Evolutionary conservation across 1,140 invertebrate species (phyloP), one percentile per base, ranked within the genome.

Genomic region (Chymomyza costata): DNA sequence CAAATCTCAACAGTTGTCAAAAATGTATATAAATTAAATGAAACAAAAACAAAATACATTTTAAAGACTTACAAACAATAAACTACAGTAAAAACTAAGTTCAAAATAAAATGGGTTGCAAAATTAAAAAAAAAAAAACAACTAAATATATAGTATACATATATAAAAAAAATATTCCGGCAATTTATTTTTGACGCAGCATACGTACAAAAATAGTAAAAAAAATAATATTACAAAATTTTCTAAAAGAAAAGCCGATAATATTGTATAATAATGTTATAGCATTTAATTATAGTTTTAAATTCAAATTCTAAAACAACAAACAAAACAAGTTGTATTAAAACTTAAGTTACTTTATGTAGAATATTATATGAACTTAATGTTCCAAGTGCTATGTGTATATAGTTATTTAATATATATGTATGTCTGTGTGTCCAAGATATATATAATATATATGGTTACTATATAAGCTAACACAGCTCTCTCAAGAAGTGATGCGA

Each of bases 371-470:
- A n/a, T n/a, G n/a, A n/a, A n/a, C n/a, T n/a, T n/a, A n/a, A n/a
- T n/a, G n/a, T n/a, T n/a, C n/a, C n/a, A n/a, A n/a, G n/a, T n/a
- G n/a, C n/a, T n/a, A n/a, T 3, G 8, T 25, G 21, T 25, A 25
- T 25, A 25, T 25, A 25, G 21, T 44, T 34, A n/a, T n/a, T n/a
- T n/a, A n/a, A n/a, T 54, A 40, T 48, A 43, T 31, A 17, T 55
- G 13, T 31, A 46, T 45, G 18, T 55, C 38, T 74, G 38, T 65
- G 38, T 74, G 65, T 65, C 58, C 64, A 64, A 65, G 50, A 65
- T 53, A 67, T 59, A 69, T 68, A 38, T 61, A 19, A 44, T 60
- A 63, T 68, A 71, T 28, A 66, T 35, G 28, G 50, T 60, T 19
- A n/a, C n/a, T n/a, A n/a, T n/a, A n/a, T n/a, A n/a, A 32, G 44